A percentile compares a stretch with the other conserved stretches of the same genome.
Conservation (phyloP, 2,797 vertebrate genomes). For the Crax fasciolata region DNA sequence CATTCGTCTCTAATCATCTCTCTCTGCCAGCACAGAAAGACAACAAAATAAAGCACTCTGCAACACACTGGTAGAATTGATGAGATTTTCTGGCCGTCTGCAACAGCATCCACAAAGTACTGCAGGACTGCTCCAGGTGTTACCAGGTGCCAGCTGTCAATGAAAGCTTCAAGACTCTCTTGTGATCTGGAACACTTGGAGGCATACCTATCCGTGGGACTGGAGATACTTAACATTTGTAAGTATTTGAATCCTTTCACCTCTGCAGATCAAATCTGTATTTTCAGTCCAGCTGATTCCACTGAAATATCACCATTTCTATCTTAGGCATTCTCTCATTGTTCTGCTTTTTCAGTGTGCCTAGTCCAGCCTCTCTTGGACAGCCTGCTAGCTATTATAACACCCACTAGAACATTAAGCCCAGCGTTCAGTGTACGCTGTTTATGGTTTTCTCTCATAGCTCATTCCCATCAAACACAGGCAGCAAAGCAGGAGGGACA, state of each 20-base stretch:
- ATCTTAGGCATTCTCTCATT: background rate
- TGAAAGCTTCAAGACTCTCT: background rate
- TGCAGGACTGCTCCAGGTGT: background rate
- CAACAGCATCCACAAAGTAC: background rate
- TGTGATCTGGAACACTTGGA: background rate
- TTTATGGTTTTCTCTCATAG: background rate
- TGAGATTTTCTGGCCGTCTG: background rate
- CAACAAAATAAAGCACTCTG: background rate
- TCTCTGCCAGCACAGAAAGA: background rate
- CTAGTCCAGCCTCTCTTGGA: background rate
- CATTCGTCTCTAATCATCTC: background rate
- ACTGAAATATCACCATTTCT: background rate
- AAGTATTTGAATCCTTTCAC: background rate
- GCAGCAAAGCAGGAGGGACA: background rate
- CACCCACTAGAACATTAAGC: background rate
- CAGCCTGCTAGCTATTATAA: background rate
- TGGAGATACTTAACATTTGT: background rate
- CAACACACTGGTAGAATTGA: background rate
- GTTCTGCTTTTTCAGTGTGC: background rate
- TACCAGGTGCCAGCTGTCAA: background rate
- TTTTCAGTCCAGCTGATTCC: background rate
- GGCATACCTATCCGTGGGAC: accelerated
- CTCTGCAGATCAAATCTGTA: background rate
- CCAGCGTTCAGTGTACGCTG: background rate
- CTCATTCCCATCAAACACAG: background rate